Base-by-base conservation (phyloP, 2,888 invertebrate species). In the Hololepta plana region DNA sequence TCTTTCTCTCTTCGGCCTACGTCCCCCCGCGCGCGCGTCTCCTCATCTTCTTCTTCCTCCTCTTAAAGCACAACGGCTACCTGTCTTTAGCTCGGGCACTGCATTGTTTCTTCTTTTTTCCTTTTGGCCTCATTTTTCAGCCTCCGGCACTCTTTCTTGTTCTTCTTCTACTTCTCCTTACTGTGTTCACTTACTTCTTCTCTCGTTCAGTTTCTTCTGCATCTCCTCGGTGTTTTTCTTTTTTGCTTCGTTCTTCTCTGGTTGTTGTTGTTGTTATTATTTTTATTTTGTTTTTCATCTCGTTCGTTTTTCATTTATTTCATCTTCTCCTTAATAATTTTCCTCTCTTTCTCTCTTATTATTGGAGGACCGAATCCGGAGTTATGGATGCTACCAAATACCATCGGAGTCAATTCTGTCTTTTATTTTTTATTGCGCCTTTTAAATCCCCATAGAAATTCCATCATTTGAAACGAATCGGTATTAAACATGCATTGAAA, bases 21-120 rank as follows among this genome's bases (percentile, higher is more conserved):
- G 39, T 35, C 38, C 33, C 37, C 44, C 43, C 43, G 39, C 38
- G 38, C 34, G 39, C 39, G 35, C 38, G 39, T 42, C 39, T 15
- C 25, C 15, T 25, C 15, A 14, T 15, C 36, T 30, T 28, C 17
- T 30, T 29, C 32, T 23, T 20, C 22, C 15, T 29, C 24, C 29
- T 26, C 26, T 7, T 17, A n/a, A 17, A 7, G 17, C 17, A n/a
- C 30, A 33, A 35, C 49, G 43, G 53, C 56, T 55, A 54, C 55
- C 55, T 51, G 54, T 55, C 53, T 55, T 49, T 46, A 47, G 43
- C 47, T 48, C 46, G 46, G 42, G 43, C 45, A 43, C 41, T 44
- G 49, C 44, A 47, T 49, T 49, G 51, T 51, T 51, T 52, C 52
- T 48, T 35, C 28, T 26, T 14, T 19, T 21, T n/a, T 9, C 8